phyloP scores from a whole-genome alignment of 35 echinoderm and acorn worm species.

The Anneissia japonica region DNA sequence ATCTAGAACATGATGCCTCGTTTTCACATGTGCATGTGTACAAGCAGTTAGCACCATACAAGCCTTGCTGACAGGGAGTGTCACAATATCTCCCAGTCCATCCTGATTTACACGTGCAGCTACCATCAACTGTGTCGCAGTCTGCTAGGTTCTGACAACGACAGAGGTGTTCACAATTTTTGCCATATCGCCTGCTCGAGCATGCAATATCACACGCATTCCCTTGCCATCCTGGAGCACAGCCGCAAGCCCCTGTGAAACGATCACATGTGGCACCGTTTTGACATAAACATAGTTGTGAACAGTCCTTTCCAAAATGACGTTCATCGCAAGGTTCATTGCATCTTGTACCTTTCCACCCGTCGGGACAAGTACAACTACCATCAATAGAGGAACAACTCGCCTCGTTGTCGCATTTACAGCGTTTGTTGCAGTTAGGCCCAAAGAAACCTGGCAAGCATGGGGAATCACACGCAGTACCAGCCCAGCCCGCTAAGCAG shows the following conservation, averaged over 20 bases:
- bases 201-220: slow-evolving; percentile 55
- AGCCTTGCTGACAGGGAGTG: slow-evolving; percentile 41
- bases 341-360: slow-evolving; percentile 65
- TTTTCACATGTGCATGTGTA: slow-evolving; percentile 61
- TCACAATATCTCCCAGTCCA: slow-evolving; percentile 56
- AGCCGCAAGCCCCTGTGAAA: slow-evolving; percentile 25
- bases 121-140: slow-evolving; percentile 55
- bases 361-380: slow-evolving; percentile 34
- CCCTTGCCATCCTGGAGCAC: slow-evolving; percentile 27
- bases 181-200: slow-evolving; percentile 49
- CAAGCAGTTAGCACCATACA: slow-evolving; percentile 55
- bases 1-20: slow-evolving; percentile 53
- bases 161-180: slow-evolving; percentile 52
- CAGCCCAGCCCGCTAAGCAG: not conserved
- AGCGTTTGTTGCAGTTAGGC: not conserved
- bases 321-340: slow-evolving; percentile 24
- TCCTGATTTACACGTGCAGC: slow-evolving; percentile 59
- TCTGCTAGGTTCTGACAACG: slow-evolving; percentile 59
- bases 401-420: not conserved
- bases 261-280: slow-evolving; percentile 17
- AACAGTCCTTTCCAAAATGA: slow-evolving; percentile 28
- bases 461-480: not conserved
- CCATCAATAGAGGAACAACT: not conserved
- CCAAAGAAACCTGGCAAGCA: not conserved
- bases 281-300: slow-evolving; percentile 38